phyloP scores from a whole-genome alignment of 2,888 invertebrate species.

The Beris morrisii region DNA sequence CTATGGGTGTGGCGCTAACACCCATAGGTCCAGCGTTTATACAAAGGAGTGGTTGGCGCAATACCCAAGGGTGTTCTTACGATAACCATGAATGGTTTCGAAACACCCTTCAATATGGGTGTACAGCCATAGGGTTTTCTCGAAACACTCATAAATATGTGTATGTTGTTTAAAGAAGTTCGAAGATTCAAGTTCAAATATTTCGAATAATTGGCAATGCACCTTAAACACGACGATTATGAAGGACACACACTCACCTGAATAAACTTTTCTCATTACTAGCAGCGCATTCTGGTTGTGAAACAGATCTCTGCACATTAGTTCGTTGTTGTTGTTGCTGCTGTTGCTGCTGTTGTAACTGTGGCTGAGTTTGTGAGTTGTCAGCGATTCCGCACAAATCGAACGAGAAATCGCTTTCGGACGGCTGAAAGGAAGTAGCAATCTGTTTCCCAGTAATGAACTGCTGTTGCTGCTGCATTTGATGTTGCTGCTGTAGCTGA shows the following conservation, averaged over 20 bases:
- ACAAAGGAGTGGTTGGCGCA: no score
- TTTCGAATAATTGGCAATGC: no score
- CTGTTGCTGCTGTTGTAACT: constrained; percentile 40
- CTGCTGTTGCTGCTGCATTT: constrained; percentile 43
- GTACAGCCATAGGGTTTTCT: no score
- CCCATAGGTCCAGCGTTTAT: no score
- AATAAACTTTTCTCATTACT: constrained; percentile 45
- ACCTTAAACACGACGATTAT: no score
- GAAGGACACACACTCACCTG: constrained; percentile 39
- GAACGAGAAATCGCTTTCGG: constrained; percentile 49
- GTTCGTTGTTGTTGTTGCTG: constrained; percentile 43
- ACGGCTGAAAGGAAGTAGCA: constrained; percentile 46
- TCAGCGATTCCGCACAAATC: constrained; percentile 43
- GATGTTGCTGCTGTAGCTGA: constrained; percentile 43
- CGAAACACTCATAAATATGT: no score
- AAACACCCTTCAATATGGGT: no score
- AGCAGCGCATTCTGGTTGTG: constrained; percentile 46
- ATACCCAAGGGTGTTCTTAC: no score
- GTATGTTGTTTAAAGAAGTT: no score
- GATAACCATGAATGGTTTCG: no score
- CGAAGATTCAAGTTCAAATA: no score
- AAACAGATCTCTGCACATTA: constrained; percentile 47
- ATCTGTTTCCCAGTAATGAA: constrained; percentile 42
- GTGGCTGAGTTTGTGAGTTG: constrained; percentile 35
- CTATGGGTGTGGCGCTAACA: no score